A percentile compares a stretch with the other conserved stretches of the same genome.
Conservation (phyloP, 2,888 invertebrate genomes). For the Parnassius smintheus region DNA sequence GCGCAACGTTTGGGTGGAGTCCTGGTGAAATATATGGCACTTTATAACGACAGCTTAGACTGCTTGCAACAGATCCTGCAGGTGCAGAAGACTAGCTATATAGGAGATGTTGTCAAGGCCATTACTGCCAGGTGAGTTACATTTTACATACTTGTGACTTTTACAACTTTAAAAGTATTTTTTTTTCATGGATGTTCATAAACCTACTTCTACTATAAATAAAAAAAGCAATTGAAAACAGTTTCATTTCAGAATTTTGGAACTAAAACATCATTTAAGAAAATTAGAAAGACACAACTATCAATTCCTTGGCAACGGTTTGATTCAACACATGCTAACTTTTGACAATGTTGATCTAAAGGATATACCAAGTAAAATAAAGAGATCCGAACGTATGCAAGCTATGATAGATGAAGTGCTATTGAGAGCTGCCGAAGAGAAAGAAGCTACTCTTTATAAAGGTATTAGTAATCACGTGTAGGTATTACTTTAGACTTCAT, state of each 20-base stretch:
- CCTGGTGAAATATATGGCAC: conserved; percentile 49
- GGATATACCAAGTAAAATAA: conserved; percentile 37
- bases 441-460: conserved; percentile 32
- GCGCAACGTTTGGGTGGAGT: conserved; percentile 46
- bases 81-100: conserved; percentile 55
- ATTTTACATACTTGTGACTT: no score
- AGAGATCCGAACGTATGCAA: conserved; percentile 41
- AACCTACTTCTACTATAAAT: no score
- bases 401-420: conserved; percentile 36
- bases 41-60: conserved; percentile 54
- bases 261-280: conserved; percentile 51
- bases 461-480: conserved; percentile 26
- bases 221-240: no score
- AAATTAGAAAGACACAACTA: conserved; percentile 50
- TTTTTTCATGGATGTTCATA: no score
- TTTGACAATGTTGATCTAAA: conserved; percentile 45
- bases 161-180: no score
- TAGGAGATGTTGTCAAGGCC: conserved; percentile 44
- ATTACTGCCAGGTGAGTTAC: conserved; percentile 48
- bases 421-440: background rate
- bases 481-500: no score
- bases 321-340: conserved; percentile 47
- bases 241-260: conserved; percentile 51
- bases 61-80: conserved; percentile 56
- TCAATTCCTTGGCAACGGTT: conserved; percentile 48